phyloP scores from a whole-genome alignment of 2,888 invertebrate genomes.

The Eilema sororculum region DNA sequence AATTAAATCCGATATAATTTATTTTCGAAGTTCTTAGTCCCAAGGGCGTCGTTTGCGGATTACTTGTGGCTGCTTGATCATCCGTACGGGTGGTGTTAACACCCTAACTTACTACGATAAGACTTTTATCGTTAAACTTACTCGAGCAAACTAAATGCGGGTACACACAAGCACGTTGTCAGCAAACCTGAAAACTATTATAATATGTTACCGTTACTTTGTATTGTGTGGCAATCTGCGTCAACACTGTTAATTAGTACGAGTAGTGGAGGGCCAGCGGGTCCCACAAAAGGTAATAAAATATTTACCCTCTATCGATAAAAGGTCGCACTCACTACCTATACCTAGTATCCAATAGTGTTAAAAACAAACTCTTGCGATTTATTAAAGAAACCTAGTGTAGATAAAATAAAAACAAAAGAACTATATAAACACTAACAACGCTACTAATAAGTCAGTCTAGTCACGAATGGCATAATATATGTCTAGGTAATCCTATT shows the following conservation, averaged over 20 bases:
- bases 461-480: neutral
- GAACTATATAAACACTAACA: neutral
- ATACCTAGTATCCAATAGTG: neutral
- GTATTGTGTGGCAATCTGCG: constrained; percentile 21
- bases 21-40: constrained; percentile 58
- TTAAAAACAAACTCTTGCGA: neutral
- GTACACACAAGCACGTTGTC: constrained; percentile 16
- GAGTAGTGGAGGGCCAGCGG: constrained; percentile 12
- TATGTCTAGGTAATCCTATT: neutral
- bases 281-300: constrained; percentile 33
- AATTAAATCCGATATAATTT: constrained; percentile 64
- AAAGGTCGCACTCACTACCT: constrained; percentile 16
- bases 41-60: constrained; percentile 47
- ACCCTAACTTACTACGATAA: constrained; percentile 45
- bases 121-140: constrained; percentile 54
- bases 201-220: constrained; percentile 19
- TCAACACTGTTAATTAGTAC: constrained; percentile 25
- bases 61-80: constrained; percentile 47
- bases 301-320: constrained; percentile 30
- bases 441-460: neutral
- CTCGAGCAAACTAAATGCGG: constrained; percentile 35
- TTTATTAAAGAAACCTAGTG: too few species aligned
- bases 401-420: neutral
- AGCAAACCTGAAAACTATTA: constrained; percentile 19
- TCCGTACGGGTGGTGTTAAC: constrained; percentile 29